Percentiles rank a stretch among this genome's conserved stretches.
Evolutionary conservation across 2,888 invertebrate species (phyloP).

Genomic region (Pantelozetes paolii): DNA sequence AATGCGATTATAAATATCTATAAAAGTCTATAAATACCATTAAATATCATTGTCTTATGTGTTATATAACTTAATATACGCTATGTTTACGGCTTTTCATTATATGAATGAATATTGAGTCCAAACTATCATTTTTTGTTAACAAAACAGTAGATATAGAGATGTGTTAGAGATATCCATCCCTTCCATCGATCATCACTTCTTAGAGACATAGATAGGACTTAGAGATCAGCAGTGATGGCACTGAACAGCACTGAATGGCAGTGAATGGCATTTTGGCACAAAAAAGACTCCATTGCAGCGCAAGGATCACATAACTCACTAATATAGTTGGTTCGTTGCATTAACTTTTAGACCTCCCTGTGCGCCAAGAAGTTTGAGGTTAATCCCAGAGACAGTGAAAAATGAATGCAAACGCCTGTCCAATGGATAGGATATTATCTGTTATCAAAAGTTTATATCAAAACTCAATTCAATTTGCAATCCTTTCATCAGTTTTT

Average conservation of each 20-base stretch:
- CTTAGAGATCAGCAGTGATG: slow-evolving; percentile 26
- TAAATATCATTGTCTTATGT: background rate
- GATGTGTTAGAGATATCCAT: slow-evolving; percentile 24
- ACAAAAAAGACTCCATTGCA: background rate
- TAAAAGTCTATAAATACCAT: slow-evolving; percentile 17
- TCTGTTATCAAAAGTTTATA: slow-evolving; percentile 16
- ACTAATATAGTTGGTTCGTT: slow-evolving; percentile 23
- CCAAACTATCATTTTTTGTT: slow-evolving; percentile 9
- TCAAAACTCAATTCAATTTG: background rate
- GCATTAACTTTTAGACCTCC: slow-evolving; percentile 34
- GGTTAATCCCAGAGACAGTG: slow-evolving; percentile 29
- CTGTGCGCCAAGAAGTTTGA: slow-evolving; percentile 24
- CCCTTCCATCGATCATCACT: slow-evolving; percentile 30
- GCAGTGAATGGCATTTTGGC: background rate
- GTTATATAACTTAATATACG: background rate
- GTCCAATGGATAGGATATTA: slow-evolving; percentile 17
- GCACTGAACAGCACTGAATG: background rate
- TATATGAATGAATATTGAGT: background rate
- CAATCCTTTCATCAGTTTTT: background rate
- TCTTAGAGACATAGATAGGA: slow-evolving; percentile 1
- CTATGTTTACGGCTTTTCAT: background rate
- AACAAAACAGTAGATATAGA: slow-evolving; percentile 22
- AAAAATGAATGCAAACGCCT: slow-evolving; percentile 33
- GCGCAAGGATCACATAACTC: slow-evolving; percentile 27
- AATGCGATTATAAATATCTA: slow-evolving; percentile 3